Evolutionary conservation across 2,113 vertebrate genomes (phyloP), one percentile per base, ranked within the genome.

Genomic region (Crotalus helleri): DNA sequence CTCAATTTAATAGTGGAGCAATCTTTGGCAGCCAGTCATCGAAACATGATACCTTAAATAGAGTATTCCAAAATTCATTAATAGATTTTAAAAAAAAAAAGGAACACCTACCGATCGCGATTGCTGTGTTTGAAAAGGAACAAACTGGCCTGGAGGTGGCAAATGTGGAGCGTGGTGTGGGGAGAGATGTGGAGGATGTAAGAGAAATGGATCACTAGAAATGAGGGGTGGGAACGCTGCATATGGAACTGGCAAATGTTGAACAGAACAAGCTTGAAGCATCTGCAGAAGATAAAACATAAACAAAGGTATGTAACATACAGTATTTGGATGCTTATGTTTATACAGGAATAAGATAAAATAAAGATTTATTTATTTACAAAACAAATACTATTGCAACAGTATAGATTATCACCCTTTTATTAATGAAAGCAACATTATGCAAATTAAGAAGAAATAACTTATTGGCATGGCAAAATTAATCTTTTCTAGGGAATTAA

Each of bases 91-190:
- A 95, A 88, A 89, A 49, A 69, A 69, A 69, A n/a, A 33, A 69
- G 64, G 29, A 61, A 94, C 95, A 98, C 98, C 88, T 98, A 99
- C 99, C 98, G 99, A 99, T 94, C 99, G 98, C 26, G 99, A 99
- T 92, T 99, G 99, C 93, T 99, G 99, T 86, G 99, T 98, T 95
- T 99, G 99, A 97, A 99, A 99, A 94, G 99, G 99, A 96, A 99
- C 98, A 93, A 99, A 99, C 33, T 99, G 99, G 96, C 98, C 98
- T 5, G 99, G 98, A 90, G 99, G 97, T 81, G 99, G 98, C 92
- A 99, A 98, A 96, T 99, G 99, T 85, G 99, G 97, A 89, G 98
- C 98, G 94, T 99, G 99, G 95, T 99, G 99, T 81, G 98, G 96
- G 93, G 98, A 98, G 87, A 99, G 98, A 95, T 99, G 99, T 93